Evolutionary conservation across 2,113 vertebrate genomes (phyloP), one percentile per base, ranked within the genome.

Genomic region (Sigmodon hispidus): DNA sequence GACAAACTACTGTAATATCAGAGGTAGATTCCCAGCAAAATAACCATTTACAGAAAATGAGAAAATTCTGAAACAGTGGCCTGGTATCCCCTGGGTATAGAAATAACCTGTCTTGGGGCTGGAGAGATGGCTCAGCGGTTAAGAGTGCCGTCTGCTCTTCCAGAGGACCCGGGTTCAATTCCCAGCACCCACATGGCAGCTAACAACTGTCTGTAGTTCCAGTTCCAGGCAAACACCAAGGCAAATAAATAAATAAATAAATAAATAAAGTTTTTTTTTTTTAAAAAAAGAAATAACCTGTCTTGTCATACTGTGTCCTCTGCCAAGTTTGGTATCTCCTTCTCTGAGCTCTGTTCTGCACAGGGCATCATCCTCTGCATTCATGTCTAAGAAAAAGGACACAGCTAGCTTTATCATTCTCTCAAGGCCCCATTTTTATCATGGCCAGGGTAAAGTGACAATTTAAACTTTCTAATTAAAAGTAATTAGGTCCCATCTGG

Each of bases 401-500:
- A 79, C 69, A 61, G 31, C 79, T 69, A 75, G 34, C 29, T 90
- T 89, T 76, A 34, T 69, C 67, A 59, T 92, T 95, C 50, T 84
- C 50, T 85, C 36, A 61, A 77, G 90, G 70, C 34, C 29, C 79
- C 36, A 50, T 36, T 81, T 70, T 67, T 73, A 40, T 75, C 69
- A 75, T 22, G 63, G 50, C 72, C 70, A 17, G 61, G 43, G 36
- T 52, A 22, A 22, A 29, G 21, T 70, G 70, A 93, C 50, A 61
- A 70, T 89, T 77, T 70, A 85, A 93, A 85, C 52, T 77, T 95
- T 79, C 50, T 45, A 61, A 70, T 69, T 77, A 83, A 89, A 89
- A 43, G 61, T 85, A 93, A 92, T 95, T 95, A 73, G 67, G 45
- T 80, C 75, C 55, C 75, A 91, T 87, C 83, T 95, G 84, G 55